Percentiles rank a stretch among this genome's conserved stretches.
phyloP scores from a whole-genome alignment of 1,140 invertebrate species.

The Scylla paramamosain region DNA sequence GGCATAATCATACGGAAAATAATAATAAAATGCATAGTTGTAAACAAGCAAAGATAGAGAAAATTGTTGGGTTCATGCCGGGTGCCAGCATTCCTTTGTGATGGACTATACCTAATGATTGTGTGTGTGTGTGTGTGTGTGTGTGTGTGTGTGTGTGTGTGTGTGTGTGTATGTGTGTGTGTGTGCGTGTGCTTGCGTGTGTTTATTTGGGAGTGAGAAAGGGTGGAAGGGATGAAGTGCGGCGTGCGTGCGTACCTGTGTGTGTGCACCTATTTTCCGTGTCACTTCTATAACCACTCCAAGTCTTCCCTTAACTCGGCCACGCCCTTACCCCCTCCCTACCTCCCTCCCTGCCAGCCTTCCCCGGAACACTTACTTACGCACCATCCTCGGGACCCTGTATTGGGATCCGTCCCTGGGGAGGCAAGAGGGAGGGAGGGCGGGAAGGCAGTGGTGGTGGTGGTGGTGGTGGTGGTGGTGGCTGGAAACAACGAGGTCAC shows the following conservation, averaged over 20 bases:
- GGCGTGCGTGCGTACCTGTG: neutral
- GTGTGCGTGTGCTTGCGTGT: neutral
- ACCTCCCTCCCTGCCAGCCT: neutral
- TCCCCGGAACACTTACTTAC: neutral
- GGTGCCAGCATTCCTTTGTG: slow-evolving; percentile 41
- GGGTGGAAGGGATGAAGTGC: neutral
- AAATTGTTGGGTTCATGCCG: slow-evolving; percentile 44
- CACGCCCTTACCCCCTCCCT: neutral
- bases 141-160: too few relatives aligned
- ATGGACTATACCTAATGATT: slow-evolving; percentile 55
- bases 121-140: too few relatives aligned
- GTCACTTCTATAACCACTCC: too few relatives aligned
- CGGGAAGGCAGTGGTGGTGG: too few relatives aligned
- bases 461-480: too few relatives aligned
- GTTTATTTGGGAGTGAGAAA: neutral
- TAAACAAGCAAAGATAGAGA: slow-evolving; percentile 59
- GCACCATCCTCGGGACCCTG: too few relatives aligned
- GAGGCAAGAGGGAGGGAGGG: too few relatives aligned
- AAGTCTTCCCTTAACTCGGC: neutral
- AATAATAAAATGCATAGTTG: slow-evolving; percentile 44
- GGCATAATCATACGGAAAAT: slow-evolving; percentile 65
- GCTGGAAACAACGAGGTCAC: too few relatives aligned
- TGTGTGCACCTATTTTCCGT: too few relatives aligned
- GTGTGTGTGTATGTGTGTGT: neutral
- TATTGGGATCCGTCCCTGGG: too few relatives aligned